These are phyloP conservation scores for Pandion haliaetus DNA, from an alignment of 2,113 vertebrate genomes.

Conservation along the genomic window DNA sequence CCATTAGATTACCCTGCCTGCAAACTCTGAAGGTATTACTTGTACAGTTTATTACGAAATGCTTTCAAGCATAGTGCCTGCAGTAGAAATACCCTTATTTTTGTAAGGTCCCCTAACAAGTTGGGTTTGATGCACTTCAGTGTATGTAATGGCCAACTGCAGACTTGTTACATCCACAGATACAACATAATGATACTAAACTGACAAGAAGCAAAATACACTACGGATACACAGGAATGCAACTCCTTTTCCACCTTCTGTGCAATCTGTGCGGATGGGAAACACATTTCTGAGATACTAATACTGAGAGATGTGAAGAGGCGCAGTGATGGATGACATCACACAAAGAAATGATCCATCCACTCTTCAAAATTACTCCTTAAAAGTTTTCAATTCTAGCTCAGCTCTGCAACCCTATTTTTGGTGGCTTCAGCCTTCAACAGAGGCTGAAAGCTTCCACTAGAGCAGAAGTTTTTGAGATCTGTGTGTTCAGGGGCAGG, in stretches of 20 bases:
- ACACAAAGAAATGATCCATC: not conserved
- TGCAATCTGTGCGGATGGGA: not conserved
- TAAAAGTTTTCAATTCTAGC: not conserved
- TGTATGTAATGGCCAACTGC: not conserved
- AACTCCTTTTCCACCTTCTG: not conserved
- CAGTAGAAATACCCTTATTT: not conserved
- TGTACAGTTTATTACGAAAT: not conserved
- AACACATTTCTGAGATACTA: not conserved
- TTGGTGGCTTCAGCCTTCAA: not conserved
- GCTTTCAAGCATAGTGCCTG: not conserved
- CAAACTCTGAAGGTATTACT: not conserved
- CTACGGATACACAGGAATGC: not conserved
- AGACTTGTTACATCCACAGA: not conserved
- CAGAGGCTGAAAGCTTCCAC: not conserved
- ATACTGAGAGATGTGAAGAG: not conserved
- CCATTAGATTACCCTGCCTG: not conserved
- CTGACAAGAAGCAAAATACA: not conserved
- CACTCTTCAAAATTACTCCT: not conserved
- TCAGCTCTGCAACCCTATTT: not conserved
- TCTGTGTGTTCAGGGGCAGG: accelerated
- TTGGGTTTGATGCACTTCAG: not conserved
- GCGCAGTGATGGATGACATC: not conserved
- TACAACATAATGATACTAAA: not conserved
- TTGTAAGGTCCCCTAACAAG: not conserved
- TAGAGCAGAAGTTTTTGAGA: not conserved